phyloP scores from a whole-genome alignment of 2,888 invertebrate genomes.

The Branchellion lobata region DNA sequence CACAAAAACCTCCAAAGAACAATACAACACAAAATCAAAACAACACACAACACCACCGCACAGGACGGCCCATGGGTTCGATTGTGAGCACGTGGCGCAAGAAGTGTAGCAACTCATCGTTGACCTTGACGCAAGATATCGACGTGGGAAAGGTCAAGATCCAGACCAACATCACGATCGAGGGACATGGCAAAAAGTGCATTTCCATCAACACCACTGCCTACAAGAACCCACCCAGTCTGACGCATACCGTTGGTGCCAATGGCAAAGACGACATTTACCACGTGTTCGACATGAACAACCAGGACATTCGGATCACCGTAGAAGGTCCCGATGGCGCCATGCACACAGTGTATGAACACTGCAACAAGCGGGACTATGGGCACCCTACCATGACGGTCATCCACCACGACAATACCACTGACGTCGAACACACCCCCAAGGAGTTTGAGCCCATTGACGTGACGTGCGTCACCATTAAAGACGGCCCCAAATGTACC shows the following conservation, averaged over 20 bases:
- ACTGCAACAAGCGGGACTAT: background rate
- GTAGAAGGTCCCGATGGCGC: background rate
- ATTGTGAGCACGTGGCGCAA: background rate
- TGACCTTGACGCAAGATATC: background rate
- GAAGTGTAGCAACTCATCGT: background rate
- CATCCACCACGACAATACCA: background rate
- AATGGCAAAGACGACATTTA: background rate
- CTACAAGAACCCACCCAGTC: background rate
- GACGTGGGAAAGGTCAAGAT: background rate
- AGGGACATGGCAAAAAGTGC: background rate
- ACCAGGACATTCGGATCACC: background rate
- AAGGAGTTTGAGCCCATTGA: too few relatives aligned
- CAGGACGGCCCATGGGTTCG: background rate
- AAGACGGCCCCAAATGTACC: too few relatives aligned
- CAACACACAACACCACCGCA: too few relatives aligned
- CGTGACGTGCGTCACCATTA: too few relatives aligned
- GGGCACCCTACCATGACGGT: background rate
- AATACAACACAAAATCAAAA: too few relatives aligned
- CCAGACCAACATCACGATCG: background rate
- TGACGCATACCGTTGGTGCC: background rate
- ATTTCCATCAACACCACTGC: constrained; percentile 10
- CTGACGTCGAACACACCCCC: too few relatives aligned
- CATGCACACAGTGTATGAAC: constrained; percentile 7
- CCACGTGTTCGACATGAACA: background rate
- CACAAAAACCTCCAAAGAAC: too few relatives aligned